A percentile compares a stretch with the other conserved stretches of the same genome.
Evolutionary conservation across 2,797 vertebrate genomes (phyloP).

Genomic region (Lacerta bilineata): DNA sequence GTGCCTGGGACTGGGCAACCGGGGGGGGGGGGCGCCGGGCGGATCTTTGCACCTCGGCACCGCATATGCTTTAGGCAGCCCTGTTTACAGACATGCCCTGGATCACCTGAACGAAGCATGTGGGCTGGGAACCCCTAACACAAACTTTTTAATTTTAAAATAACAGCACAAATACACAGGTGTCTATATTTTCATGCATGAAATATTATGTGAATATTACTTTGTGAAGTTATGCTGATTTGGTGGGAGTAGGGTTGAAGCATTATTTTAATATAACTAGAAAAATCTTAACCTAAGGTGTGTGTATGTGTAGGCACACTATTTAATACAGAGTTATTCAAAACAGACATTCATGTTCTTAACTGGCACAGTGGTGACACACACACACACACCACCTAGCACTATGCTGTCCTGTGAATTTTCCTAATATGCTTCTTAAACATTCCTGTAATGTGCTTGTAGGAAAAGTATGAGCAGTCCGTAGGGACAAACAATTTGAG

Average conservation of each 20-base stretch:
- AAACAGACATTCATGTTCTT: conserved; percentile 54
- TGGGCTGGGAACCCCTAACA: no score
- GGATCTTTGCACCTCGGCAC: no score
- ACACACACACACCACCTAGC: not conserved
- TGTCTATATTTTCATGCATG: not conserved
- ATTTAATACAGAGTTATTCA: conserved; percentile 38
- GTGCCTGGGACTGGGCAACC: no score
- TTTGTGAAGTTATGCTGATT: not conserved
- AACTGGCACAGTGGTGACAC: conserved; percentile 15
- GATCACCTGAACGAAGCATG: no score
- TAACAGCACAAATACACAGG: not conserved
- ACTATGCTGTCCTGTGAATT: conserved; percentile 35
- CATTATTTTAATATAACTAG: conserved; percentile 9
- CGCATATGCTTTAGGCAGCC: no score
- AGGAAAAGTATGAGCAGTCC: not conserved
- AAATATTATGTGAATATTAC: not conserved
- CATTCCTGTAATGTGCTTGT: conserved; percentile 24
- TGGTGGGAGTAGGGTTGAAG: not conserved
- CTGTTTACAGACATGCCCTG: no score
- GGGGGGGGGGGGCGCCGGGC: no score
- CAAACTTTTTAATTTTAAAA: not conserved
- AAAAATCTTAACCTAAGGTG: not conserved
- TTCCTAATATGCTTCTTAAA: conserved; percentile 43
- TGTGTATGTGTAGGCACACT: conserved; percentile 4
- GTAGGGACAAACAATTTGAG: conserved; percentile 19